Conservation (phyloP, 1,140 invertebrate species). For the Drosophila littoralis region DNA sequence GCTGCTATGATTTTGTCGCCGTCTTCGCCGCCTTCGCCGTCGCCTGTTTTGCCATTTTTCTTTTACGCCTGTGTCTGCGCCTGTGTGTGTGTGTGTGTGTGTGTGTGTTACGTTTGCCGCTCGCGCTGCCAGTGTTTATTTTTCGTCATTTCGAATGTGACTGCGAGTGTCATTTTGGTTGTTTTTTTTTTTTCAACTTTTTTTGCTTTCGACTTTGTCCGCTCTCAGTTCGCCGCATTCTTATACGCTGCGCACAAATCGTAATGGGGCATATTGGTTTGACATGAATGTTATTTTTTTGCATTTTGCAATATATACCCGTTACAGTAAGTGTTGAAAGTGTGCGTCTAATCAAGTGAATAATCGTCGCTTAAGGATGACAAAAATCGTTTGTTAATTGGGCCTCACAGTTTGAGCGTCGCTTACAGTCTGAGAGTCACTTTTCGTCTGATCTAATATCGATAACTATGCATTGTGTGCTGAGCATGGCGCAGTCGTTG, state of each 20-base stretch:
- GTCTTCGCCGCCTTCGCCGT: constrained; percentile 48
- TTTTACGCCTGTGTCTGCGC: constrained; percentile 39
- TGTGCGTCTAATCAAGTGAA: too few species aligned
- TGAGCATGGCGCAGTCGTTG: not conserved
- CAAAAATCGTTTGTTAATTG: too few species aligned
- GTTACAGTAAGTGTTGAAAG: too few species aligned
- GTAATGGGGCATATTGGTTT: not conserved
- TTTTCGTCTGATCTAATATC: too few species aligned
- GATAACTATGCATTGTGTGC: not conserved
- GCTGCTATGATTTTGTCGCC: constrained; percentile 15
- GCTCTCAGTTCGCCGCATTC: constrained; percentile 24
- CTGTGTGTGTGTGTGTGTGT: not conserved
- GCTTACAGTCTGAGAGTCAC: too few species aligned
- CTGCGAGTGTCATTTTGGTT: constrained; percentile 42
- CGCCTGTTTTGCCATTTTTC: constrained; percentile 66
- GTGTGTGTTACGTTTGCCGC: constrained; percentile 27
- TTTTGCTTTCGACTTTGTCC: not conserved
- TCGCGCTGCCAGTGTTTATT: constrained; percentile 44
- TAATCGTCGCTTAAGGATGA: too few species aligned
- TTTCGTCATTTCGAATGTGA: constrained; percentile 47
- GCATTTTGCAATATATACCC: too few species aligned
- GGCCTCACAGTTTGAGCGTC: too few species aligned
- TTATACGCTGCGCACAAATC: not conserved
- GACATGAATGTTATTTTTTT: too few species aligned
- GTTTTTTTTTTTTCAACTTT: constrained; percentile 15